A percentile compares a stretch with the other conserved stretches of the same genome.
Conservation (phyloP, 1,140 invertebrate species). For the Aphelinus certus region DNA sequence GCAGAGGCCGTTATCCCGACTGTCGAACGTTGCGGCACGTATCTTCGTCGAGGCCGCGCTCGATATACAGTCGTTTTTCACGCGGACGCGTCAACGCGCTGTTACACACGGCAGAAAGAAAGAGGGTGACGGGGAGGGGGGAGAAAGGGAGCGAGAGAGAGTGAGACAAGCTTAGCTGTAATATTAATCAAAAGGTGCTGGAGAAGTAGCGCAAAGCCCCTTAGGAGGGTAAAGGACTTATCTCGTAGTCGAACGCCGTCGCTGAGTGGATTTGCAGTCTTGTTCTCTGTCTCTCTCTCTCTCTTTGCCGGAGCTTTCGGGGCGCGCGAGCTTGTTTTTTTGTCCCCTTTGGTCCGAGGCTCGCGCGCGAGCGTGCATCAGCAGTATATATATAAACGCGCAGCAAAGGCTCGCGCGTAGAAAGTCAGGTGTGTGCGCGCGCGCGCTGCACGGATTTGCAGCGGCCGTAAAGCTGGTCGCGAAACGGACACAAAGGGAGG, state of each 20-base stretch:
- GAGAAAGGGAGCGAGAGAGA: too few relatives aligned
- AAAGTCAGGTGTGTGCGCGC: constrained; percentile 23
- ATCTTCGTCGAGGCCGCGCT: not conserved
- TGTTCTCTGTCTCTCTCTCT: too few relatives aligned
- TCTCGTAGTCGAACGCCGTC: not conserved
- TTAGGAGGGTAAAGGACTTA: too few relatives aligned
- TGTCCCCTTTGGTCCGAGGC: not conserved
- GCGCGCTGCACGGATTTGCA: constrained; percentile 20
- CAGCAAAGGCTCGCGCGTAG: not conserved
- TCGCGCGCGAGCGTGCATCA: too few relatives aligned
- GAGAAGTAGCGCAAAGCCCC: too few relatives aligned
- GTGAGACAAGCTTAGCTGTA: too few relatives aligned
- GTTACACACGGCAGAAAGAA: constrained; percentile 11
- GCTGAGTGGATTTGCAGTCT: not conserved
- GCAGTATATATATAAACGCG: constrained; percentile 22
- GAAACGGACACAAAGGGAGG: constrained; percentile 47
- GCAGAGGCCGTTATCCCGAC: not conserved
- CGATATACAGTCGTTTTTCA: not conserved
- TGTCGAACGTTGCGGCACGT: constrained; percentile 1
- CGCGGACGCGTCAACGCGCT: not conserved
- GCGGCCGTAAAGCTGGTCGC: not conserved
- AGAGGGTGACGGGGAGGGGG: too few relatives aligned
- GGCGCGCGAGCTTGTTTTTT: constrained; percentile 25
- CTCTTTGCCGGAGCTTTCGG: not conserved
- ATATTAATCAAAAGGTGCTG: too few relatives aligned